phyloP scores from a whole-genome alignment of 2,888 invertebrate genomes.

The Pollenia angustigena region DNA sequence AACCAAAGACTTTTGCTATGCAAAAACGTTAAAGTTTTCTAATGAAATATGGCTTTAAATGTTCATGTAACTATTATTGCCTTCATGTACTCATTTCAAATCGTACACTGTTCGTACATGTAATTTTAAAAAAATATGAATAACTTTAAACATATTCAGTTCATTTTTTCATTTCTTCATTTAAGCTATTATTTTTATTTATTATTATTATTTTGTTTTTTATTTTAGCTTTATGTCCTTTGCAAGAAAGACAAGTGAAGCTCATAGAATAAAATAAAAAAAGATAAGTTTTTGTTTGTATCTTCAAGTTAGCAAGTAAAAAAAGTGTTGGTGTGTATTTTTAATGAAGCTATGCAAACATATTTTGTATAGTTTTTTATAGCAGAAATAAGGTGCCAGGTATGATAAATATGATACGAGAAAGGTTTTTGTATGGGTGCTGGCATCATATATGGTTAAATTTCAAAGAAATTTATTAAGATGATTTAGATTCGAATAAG shows the following conservation, averaged over 20 bases:
- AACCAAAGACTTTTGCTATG: not conserved
- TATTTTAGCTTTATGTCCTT: slow-evolving; percentile 34
- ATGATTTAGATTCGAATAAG: no score
- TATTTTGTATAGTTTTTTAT: not conserved
- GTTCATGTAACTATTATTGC: slow-evolving; percentile 20
- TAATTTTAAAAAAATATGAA: slow-evolving; percentile 60
- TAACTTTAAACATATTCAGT: slow-evolving; percentile 56
- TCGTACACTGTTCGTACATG: slow-evolving; percentile 18
- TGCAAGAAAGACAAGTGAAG: slow-evolving; percentile 47
- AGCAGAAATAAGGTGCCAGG: not conserved
- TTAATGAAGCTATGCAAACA: slow-evolving; percentile 16
- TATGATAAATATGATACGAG: not conserved
- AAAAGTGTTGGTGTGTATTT: not conserved
- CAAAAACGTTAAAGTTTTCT: slow-evolving; percentile 46
- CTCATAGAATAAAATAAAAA: not conserved
- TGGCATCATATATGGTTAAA: no score
- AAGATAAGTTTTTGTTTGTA: slow-evolving; percentile 35
- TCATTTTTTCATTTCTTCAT: slow-evolving; percentile 24
- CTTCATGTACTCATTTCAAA: slow-evolving; percentile 53
- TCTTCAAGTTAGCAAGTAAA: slow-evolving; percentile 24
- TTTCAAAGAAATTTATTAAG: no score
- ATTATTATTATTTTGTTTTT: not conserved
- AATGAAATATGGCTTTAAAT: slow-evolving; percentile 67
- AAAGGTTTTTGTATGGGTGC: no score
- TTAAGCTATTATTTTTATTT: not conserved